Conservation (phyloP, 1,140 invertebrate genomes). For the Protaetia brevitarsis region DNA sequence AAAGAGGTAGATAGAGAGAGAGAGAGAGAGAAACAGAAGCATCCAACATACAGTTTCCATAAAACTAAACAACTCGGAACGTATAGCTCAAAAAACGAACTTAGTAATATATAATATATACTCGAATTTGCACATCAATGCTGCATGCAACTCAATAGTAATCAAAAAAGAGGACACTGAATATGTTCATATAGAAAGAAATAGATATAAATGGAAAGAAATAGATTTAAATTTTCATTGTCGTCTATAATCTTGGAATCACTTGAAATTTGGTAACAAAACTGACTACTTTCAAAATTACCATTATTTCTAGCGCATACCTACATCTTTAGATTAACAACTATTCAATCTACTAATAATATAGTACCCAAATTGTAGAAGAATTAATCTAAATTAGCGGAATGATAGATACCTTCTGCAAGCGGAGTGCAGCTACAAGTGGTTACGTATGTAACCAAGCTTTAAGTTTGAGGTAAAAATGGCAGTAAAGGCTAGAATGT, state of each 20-base stretch:
- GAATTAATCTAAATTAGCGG: too few relatives aligned
- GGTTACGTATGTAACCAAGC: too few relatives aligned
- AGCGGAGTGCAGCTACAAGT: too few relatives aligned
- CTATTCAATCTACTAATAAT: too few relatives aligned
- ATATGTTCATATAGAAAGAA: conserved; percentile 6
- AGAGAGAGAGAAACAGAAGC: conserved; percentile 35
- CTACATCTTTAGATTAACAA: too few relatives aligned
- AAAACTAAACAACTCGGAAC: conserved; percentile 28
- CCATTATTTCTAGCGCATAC: too few relatives aligned
- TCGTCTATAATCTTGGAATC: not conserved
- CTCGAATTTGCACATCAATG: conserved; percentile 40
- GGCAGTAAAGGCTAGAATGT: too few relatives aligned
- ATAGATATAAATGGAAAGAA: not conserved
- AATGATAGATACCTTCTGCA: too few relatives aligned
- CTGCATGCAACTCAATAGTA: conserved; percentile 39
- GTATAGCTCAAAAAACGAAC: conserved; percentile 16
- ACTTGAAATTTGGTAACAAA: too few relatives aligned
- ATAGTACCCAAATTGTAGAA: too few relatives aligned
- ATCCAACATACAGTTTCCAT: conserved; percentile 31
- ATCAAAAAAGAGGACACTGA: conserved; percentile 22
- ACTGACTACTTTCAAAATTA: too few relatives aligned
- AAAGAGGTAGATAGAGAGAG: conserved; percentile 30
- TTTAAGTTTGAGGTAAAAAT: too few relatives aligned
- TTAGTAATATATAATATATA: not conserved
- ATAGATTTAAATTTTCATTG: not conserved